Evolutionary conservation across 2,113 vertebrate genomes (phyloP).

Genomic region (Colius striatus): DNA sequence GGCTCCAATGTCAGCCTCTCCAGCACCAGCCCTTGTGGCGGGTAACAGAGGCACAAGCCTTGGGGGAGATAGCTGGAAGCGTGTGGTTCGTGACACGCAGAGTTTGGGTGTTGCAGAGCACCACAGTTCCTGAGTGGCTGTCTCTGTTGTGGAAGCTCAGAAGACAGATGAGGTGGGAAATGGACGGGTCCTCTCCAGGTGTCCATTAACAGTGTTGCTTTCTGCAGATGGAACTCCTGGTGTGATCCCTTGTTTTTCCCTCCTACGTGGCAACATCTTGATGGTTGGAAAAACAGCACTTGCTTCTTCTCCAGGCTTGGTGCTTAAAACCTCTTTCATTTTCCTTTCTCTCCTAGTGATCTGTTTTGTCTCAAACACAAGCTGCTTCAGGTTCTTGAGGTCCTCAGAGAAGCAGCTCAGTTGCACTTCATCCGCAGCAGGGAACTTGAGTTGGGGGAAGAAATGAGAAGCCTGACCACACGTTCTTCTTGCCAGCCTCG

Average conservation of each 20-base stretch:
- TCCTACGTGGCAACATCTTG: background rate
- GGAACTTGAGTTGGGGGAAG: background rate
- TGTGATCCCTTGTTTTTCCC: background rate
- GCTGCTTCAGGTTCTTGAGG: background rate
- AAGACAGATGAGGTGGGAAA: background rate
- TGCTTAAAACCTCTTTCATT: background rate
- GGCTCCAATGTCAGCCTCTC: background rate
- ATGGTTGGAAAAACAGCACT: fast-evolving
- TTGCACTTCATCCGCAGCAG: background rate
- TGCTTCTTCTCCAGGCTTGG: too few species aligned
- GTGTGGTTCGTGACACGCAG: background rate
- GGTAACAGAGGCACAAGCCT: background rate
- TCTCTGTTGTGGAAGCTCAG: fast-evolving
- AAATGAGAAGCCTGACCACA: background rate
- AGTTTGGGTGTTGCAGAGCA: fast-evolving
- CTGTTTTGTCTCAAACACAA: background rate
- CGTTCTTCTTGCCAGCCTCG: background rate
- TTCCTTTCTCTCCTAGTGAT: background rate
- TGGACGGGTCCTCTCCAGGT: fast-evolving
- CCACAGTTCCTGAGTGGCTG: too few species aligned
- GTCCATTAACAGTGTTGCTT: background rate
- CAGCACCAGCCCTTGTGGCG: background rate
- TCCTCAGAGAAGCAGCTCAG: background rate
- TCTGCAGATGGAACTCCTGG: background rate
- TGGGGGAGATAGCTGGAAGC: background rate